Base-by-base conservation (phyloP, 2,888 invertebrate species). In the Pycnomerus fuliginosus region DNA sequence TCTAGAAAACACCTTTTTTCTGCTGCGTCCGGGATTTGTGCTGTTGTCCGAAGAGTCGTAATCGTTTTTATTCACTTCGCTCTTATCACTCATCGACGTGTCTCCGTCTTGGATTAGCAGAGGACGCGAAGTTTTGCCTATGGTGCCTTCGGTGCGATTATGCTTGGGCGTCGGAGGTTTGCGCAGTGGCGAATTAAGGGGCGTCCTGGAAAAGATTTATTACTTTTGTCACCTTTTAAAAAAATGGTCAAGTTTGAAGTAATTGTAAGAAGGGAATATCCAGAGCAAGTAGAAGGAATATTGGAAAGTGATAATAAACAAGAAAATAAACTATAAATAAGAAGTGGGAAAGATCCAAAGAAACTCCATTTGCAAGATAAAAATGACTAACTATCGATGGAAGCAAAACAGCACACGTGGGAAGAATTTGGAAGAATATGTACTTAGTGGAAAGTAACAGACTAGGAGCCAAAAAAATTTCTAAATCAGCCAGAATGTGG, bases 1-100 rank as follows among this genome's bases (percentile, higher is more conserved):
- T 56, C 85, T 78, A 0, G 85, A 83, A 61, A 85, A 85, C 49
- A 84, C 74, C 47, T 85, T 80, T 46, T 83, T 80, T 8, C 84
- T 74, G 16, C 80, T 80, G 41, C 79, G 75, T 8, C 81, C 81
- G 65, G 71, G 68, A 34, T 65, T 61, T 24, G 62, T 74, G 34
- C 65, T 78, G 16, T 63, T 76, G 42, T 73, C 80, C 0, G 80
- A 80, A 0, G 79, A 79, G 56, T 79, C 79, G 33, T 56, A 54
- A 44, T 69, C 68, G 29, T 65, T 65, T 33, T 63, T 65, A 48
- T 67, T 67, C 17, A 69, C 69, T 29, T 72, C 71, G 44, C 68
- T 68, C 45, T 76, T 76, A 41, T 77, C 76, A 50, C 74, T 73
- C 10, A 69, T 60, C 3, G 74, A 74, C 5, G 73, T 74, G 48